Evolutionary conservation across 2,797 vertebrate genomes (phyloP).

Genomic region (Tarsius wallacei): DNA sequence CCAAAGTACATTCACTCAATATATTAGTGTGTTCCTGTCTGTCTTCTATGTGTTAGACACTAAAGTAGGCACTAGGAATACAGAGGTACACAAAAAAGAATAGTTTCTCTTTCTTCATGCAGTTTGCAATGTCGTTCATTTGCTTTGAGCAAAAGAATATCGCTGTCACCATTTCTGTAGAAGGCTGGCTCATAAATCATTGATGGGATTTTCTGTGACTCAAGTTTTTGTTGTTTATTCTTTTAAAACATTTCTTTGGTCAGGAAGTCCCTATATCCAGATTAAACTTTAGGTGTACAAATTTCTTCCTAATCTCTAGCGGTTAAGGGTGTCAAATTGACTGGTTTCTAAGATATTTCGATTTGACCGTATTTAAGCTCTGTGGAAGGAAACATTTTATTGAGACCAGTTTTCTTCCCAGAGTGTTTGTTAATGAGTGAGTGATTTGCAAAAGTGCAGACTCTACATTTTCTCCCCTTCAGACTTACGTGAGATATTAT

Average conservation of each 20-base stretch:
- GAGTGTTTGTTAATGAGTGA: constrained; percentile 67
- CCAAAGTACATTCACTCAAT: background rate
- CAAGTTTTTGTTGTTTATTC: background rate
- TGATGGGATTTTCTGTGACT: background rate
- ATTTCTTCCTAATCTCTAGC: background rate
- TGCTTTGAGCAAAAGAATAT: background rate
- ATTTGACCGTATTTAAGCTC: constrained; percentile 15
- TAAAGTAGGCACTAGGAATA: background rate
- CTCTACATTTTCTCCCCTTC: constrained; percentile 64
- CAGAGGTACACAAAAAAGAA: background rate
- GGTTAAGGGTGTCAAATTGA: background rate
- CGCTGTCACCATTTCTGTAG: background rate
- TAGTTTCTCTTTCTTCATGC: background rate
- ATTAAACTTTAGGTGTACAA: background rate
- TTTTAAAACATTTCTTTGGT: background rate
- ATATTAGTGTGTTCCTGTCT: background rate
- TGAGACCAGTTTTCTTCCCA: constrained; percentile 40
- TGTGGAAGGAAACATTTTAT: constrained; percentile 18
- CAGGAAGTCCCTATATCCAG: background rate
- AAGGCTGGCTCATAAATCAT: background rate
- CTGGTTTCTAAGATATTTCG: constrained; percentile 6
- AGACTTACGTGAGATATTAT: background rate
- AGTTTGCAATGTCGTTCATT: background rate
- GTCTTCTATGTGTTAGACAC: background rate
- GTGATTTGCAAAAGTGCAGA: constrained; percentile 67